These are phyloP conservation scores for Sterna hirundo DNA, from an alignment of 2,113 vertebrate species.

Conservation along the genomic window DNA sequence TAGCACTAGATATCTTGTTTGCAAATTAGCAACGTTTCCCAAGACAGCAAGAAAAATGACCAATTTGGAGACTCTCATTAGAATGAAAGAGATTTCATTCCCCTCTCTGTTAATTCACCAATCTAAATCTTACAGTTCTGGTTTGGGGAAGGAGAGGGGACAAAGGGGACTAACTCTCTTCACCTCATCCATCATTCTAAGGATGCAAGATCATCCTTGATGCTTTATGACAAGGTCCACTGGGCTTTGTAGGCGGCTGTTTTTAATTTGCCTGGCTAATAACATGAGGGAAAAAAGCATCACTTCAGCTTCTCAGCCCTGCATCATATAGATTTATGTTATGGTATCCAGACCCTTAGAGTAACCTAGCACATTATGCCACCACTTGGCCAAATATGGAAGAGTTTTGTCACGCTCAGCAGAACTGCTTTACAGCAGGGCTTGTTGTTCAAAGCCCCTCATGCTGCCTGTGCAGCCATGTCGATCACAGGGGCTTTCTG, in stretches of 20 bases:
- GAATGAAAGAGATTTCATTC: neutral
- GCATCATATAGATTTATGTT: neutral
- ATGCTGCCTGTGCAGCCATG: neutral
- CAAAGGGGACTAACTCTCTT: neutral
- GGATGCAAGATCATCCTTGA: neutral
- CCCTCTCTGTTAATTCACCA: neutral
- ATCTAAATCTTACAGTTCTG: neutral
- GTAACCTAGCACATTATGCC: neutral
- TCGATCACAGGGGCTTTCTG: accelerated
- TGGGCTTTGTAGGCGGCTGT: neutral
- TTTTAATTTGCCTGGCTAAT: neutral
- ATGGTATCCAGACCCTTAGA: neutral
- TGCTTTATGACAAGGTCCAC: neutral
- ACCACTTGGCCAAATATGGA: neutral
- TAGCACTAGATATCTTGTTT: neutral
- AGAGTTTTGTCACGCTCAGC: neutral
- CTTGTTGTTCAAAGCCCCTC: neutral
- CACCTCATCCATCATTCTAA: neutral
- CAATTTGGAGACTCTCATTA: neutral
- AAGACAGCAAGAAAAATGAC: neutral
- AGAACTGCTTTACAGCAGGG: neutral
- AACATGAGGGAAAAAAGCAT: neutral
- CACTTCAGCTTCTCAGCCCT: neutral
- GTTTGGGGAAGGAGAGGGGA: neutral
- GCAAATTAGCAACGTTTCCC: neutral